phyloP scores from a whole-genome alignment of 2,797 vertebrate species.

The Jordanella pulchra region DNA sequence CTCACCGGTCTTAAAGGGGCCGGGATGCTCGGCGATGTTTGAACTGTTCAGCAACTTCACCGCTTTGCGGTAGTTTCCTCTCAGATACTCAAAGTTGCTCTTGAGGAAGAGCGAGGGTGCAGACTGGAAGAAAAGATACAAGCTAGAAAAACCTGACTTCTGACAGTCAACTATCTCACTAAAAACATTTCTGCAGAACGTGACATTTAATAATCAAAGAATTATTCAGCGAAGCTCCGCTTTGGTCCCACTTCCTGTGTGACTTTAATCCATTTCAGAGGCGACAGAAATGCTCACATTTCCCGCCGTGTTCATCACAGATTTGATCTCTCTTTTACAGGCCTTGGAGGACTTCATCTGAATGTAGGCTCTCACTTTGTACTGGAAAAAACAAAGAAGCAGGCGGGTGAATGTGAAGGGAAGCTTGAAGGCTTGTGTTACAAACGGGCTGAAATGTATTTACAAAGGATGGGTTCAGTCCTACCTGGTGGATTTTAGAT shows the following conservation, averaged over 20 bases:
- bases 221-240: too few relatives aligned
- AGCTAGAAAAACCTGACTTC: too few relatives aligned
- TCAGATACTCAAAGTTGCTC: conserved; percentile 98
- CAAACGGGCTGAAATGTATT: too few relatives aligned
- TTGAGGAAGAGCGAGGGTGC: conserved; percentile 96
- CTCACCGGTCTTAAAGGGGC: conserved; percentile 95
- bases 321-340: conserved; percentile 98
- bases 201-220: too few relatives aligned
- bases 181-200: too few relatives aligned
- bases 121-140: conserved; percentile 80
- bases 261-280: neutral
- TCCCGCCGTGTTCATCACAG: conserved; percentile 98
- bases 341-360: conserved; percentile 99
- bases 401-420: neutral
- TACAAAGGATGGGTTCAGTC: neutral
- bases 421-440: too few relatives aligned
- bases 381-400: conserved; percentile 78
- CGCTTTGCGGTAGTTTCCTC: conserved; percentile 98
- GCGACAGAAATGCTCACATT: conserved; percentile 85
- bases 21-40: conserved; percentile 96
- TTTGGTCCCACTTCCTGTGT: neutral
- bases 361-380: conserved; percentile 97
- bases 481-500: conserved; percentile 96
- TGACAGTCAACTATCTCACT: too few relatives aligned
- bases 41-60: conserved; percentile 96